Conservation (phyloP, 2,797 vertebrate genomes). For the Sitta carolinensis region DNA sequence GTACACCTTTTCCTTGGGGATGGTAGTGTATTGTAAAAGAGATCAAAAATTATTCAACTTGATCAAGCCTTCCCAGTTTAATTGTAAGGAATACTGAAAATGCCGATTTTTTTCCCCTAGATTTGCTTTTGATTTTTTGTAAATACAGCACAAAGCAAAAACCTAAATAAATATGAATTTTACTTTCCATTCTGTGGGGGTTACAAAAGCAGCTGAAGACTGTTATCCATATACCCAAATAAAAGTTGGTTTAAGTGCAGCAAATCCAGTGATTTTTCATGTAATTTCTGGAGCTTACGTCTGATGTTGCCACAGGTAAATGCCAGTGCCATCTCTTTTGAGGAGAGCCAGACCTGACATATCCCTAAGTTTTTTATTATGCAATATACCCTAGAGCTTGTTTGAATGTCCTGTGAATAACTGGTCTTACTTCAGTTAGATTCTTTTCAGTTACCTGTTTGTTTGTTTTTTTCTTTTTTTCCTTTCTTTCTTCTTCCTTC, state of each 20-base stretch:
- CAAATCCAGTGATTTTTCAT: background rate
- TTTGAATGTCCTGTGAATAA: background rate
- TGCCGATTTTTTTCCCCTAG: background rate
- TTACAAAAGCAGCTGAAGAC: background rate
- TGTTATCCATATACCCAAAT: background rate
- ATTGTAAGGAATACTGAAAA: background rate
- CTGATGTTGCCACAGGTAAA: background rate
- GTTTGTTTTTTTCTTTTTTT: background rate
- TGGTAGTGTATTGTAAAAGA: conserved; percentile 5
- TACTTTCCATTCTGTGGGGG: background rate
- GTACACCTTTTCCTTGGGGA: background rate
- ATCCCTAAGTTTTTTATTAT: background rate
- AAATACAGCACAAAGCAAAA: background rate
- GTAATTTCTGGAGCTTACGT: background rate
- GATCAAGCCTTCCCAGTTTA: background rate
- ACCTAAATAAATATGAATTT: background rate
- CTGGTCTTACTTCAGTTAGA: background rate
- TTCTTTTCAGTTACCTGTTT: background rate
- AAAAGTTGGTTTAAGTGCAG: background rate
- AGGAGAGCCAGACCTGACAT: background rate
- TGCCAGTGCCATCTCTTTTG: background rate
- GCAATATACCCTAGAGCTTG: background rate
- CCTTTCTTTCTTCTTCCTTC: background rate
- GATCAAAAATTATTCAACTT: conserved; percentile 53
- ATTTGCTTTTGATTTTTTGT: background rate